phyloP scores from a whole-genome alignment of 92 coral and sea anemone species.

The Ricordea florida region DNA sequence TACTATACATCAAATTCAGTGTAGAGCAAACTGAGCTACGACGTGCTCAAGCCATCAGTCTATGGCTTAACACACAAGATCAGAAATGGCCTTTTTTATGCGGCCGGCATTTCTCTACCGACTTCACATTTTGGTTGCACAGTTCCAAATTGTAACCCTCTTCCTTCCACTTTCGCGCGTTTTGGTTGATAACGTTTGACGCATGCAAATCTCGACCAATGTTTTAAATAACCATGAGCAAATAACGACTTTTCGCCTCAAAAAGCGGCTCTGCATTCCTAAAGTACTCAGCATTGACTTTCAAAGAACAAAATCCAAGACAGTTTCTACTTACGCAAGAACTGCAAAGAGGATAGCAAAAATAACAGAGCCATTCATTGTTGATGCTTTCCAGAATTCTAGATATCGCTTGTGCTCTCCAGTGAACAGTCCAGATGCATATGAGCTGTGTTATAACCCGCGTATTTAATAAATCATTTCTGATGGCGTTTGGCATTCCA shows the following conservation, averaged over 20 bases:
- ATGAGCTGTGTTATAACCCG: constrained; percentile 18
- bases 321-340: constrained; percentile 20
- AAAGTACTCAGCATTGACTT: neutral
- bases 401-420: constrained; percentile 16
- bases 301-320: neutral
- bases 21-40: too few relatives aligned
- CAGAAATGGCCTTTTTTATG: too few relatives aligned
- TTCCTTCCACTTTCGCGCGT: too few relatives aligned
- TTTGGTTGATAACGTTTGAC: too few relatives aligned
- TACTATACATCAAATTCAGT: too few relatives aligned
- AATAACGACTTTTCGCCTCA: neutral
- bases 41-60: too few relatives aligned
- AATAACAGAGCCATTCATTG: constrained; percentile 9
- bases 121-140: too few relatives aligned
- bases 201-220: too few relatives aligned
- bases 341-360: constrained; percentile 5
- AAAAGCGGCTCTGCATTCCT: neutral
- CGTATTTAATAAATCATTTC: constrained; percentile 78
- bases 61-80: too few relatives aligned
- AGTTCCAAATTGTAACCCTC: too few relatives aligned
- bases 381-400: constrained; percentile 10
- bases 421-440: constrained; percentile 11
- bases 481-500: constrained; percentile 66
- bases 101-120: too few relatives aligned
- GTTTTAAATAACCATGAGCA: too few relatives aligned